Evolutionary conservation across 2,113 vertebrate species (phyloP), one percentile per base, ranked within the genome.

Genomic region (Geococcyx californianus): DNA sequence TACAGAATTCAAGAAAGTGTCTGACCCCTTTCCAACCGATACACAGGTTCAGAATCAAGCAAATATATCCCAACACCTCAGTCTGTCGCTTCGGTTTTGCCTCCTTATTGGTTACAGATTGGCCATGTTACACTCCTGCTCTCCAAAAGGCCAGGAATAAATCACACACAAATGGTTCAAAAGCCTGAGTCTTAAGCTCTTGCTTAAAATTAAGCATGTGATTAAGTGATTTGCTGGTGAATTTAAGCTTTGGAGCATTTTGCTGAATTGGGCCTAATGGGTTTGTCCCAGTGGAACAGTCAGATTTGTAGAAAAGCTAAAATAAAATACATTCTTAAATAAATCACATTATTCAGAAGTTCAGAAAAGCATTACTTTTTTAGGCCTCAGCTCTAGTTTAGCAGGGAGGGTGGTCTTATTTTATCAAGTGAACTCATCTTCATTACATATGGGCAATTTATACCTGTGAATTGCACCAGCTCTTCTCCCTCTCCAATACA

Each of bases 141-240:
- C 83, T 91, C 73, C 80, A 42, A 59, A 92, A 90, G 69, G 90
- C 91, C 88, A 87, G 77, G 88, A 92, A 94, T 92, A 96, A 94
- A 93, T 81, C 88, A 86, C 69, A 58, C 36, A 1, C 0, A 3
- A 87, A 93, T 84, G 76, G 58, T 91, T 92, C 33, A 70, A 79
- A 92, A 95, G 92, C 93, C 91, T 91, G 79, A 52, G 80, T 86
- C 58, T 93, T 96, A 94, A 84, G 76, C 52, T 89, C 68, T 55
- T 72, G 76, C 90, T 80, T 91, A 94, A 89, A 95, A 16, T 96
- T 89, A 94, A 82, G 88, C 92, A 66, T n/a, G 52, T 82, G 83
- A 85, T 90, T 81, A 96, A 87, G 62, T 81, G 69, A 93, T 94
- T 77, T 83, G 87, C 58, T 13, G 23, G 68, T 70, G 76, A 90